Percentiles rank a stretch among this genome's conserved stretches.
phyloP scores from a whole-genome alignment of 2,888 invertebrate genomes.

The Lacanobia wlatinum region DNA sequence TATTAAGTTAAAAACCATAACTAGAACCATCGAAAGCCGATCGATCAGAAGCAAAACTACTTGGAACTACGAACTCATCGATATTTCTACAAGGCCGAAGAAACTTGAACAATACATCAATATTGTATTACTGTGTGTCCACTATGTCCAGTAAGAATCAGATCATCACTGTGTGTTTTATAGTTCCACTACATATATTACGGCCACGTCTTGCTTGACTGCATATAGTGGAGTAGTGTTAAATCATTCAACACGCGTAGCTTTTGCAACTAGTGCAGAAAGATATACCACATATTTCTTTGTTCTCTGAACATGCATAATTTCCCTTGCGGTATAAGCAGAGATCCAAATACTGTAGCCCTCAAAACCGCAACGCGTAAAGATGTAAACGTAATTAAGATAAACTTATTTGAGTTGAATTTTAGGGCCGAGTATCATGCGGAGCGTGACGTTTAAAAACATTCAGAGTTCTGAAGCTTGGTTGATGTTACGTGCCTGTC shows the following conservation, averaged over 20 bases:
- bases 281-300: slow-evolving; percentile 40
- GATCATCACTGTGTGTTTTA: slow-evolving; percentile 15
- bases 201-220: slow-evolving; percentile 24
- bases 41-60: slow-evolving; percentile 33
- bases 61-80: slow-evolving; percentile 16
- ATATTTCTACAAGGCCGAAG: slow-evolving; percentile 23
- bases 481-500: neutral
- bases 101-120: slow-evolving; percentile 9
- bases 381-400: slow-evolving; percentile 1
- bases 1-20: slow-evolving; percentile 6
- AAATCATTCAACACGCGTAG: slow-evolving; percentile 41
- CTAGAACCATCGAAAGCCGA: slow-evolving; percentile 3
- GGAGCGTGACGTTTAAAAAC: neutral
- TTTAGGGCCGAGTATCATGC: neutral
- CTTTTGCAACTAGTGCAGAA: slow-evolving; percentile 48
- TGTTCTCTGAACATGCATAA: slow-evolving; percentile 24
- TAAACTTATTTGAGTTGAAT: neutral
- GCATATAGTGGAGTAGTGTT: slow-evolving; percentile 31
- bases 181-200: slow-evolving; percentile 13
- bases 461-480: neutral
- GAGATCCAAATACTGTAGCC: neutral
- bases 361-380: neutral
- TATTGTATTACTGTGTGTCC: neutral
- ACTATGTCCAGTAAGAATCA: neutral
- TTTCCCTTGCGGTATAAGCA: slow-evolving; percentile 7